Conservation (phyloP, 2,797 vertebrate species). For the Pseudochromis fuscus region DNA sequence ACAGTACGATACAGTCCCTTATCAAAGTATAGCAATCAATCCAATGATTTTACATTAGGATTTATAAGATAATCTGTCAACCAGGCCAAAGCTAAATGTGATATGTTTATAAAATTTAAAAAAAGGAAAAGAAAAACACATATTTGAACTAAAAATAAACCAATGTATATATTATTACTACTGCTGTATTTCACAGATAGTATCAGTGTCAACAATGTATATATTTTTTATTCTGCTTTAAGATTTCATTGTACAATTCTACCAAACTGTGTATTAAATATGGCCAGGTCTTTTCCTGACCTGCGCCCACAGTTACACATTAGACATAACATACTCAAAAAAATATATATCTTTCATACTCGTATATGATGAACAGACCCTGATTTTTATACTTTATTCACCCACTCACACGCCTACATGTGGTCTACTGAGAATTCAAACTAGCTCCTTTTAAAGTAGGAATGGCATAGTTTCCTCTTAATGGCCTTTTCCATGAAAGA, state of each 20-base stretch:
- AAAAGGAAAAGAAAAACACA: too few species aligned
- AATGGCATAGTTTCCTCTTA: constrained; percentile 24
- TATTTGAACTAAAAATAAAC: too few species aligned
- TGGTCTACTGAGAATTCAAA: constrained; percentile 37
- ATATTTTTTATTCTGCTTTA: too few species aligned
- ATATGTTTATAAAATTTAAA: too few species aligned
- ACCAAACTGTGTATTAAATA: constrained; percentile 16
- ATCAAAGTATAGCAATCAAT: background rate
- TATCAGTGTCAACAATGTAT: too few species aligned
- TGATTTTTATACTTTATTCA: constrained; percentile 55
- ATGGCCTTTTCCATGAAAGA: constrained; percentile 37
- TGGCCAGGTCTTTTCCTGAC: constrained; percentile 26
- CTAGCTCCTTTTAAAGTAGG: constrained; percentile 26
- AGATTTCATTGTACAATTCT: too few species aligned
- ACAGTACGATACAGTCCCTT: background rate
- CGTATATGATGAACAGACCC: constrained; percentile 45
- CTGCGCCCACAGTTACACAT: constrained; percentile 39
- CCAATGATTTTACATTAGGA: background rate
- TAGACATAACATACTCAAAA: constrained; percentile 36
- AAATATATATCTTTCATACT: constrained; percentile 31
- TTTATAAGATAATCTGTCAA: too few species aligned
- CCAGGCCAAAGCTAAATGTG: too few species aligned
- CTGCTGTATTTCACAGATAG: background rate
- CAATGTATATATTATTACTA: too few species aligned
- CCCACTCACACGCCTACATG: constrained; percentile 54